A percentile compares a stretch with the other conserved stretches of the same genome.
Conservation (phyloP, 2,888 invertebrate genomes). For the Penaeus monodon region DNA sequence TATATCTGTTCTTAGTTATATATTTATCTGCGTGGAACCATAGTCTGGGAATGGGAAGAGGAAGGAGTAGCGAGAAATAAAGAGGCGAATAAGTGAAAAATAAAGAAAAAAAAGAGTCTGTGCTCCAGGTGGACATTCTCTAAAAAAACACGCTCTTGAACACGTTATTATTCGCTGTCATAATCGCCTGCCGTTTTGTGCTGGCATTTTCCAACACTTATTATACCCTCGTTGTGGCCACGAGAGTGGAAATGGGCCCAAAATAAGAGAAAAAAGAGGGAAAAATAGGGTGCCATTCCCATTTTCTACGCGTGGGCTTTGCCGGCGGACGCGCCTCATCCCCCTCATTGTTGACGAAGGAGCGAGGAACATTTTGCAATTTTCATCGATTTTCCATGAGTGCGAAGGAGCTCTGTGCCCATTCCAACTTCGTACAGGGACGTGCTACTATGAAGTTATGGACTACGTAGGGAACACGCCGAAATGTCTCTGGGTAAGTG, state of each 20-base stretch:
- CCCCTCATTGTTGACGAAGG: constrained; percentile 58
- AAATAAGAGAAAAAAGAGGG: constrained; percentile 1
- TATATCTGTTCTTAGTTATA: too few relatives aligned
- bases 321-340: constrained; percentile 56
- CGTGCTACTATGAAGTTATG: constrained; percentile 56
- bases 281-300: constrained; percentile 26
- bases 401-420: constrained; percentile 20
- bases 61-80: too few relatives aligned
- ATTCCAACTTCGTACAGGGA: constrained; percentile 16
- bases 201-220: not conserved
- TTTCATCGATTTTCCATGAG: constrained; percentile 54
- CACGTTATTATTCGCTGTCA: too few relatives aligned
- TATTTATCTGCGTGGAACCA: too few relatives aligned
- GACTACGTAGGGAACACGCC: constrained; percentile 39
- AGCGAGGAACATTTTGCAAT: constrained; percentile 51
- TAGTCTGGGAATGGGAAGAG: too few relatives aligned
- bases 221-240: not conserved
- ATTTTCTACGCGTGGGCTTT: constrained; percentile 48
- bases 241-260: not conserved
- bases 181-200: too few relatives aligned
- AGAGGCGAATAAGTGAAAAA: too few relatives aligned
- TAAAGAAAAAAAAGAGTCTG: too few relatives aligned
- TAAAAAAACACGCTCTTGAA: too few relatives aligned
- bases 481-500: constrained; percentile 61
- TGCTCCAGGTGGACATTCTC: too few relatives aligned